Percentiles rank a stretch among this genome's conserved stretches.
phyloP scores from a whole-genome alignment of 2,888 invertebrate species.

The Troides helena region DNA sequence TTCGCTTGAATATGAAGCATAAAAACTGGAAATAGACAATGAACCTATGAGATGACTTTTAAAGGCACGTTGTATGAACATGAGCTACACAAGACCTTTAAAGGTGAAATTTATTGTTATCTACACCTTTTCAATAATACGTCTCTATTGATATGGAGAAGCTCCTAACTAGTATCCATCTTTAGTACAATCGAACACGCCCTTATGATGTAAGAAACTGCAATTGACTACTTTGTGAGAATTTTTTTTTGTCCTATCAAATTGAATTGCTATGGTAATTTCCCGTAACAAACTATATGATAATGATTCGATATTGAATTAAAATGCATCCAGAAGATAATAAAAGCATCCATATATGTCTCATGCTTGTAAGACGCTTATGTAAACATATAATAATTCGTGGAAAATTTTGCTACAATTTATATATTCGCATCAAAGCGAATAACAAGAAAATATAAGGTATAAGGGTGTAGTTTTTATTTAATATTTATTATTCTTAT shows the following conservation, averaged over 20 bases:
- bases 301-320: conserved; percentile 7
- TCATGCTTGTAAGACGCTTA: no score
- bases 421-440: no score
- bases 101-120: conserved; percentile 21
- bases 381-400: neutral
- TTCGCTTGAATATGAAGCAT: neutral
- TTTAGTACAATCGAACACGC: conserved; percentile 65
- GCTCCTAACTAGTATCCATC: conserved; percentile 37
- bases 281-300: conserved; percentile 3
- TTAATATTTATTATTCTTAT: no score
- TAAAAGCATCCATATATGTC: no score
- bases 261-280: conserved; percentile 8
- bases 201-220: conserved; percentile 48
- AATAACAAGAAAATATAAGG: no score
- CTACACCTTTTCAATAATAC: conserved; percentile 23
- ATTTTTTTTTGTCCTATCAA: conserved; percentile 5
- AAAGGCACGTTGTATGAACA: conserved; percentile 7
- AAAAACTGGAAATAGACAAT: conserved; percentile 8
- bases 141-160: conserved; percentile 4
- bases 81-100: conserved; percentile 15
- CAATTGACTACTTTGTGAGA: conserved; percentile 1
- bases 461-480: no score
- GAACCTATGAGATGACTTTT: neutral
- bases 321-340: neutral
- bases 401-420: neutral